Evolutionary conservation across 2,888 invertebrate species (phyloP).

Genomic region (Gonocerus acuteangulatus): DNA sequence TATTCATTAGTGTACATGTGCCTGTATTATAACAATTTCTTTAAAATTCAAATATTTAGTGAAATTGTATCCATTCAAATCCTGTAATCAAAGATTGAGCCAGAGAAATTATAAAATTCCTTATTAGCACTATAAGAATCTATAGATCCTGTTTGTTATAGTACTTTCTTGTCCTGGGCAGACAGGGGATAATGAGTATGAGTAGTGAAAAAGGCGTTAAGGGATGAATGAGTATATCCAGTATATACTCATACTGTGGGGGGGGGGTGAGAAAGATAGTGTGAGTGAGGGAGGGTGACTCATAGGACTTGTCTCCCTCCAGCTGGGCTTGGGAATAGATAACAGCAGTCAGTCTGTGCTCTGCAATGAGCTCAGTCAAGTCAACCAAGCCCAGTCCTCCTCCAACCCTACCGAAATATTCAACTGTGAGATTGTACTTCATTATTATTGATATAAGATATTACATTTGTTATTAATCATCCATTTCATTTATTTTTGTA

Average conservation of each 20-base stretch:
- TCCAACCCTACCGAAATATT: conserved; percentile 16
- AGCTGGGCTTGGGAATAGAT: neutral
- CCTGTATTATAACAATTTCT: too few relatives aligned
- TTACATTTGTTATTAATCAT: neutral
- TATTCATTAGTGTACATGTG: too few relatives aligned
- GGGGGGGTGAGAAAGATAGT: neutral
- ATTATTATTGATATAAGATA: neutral
- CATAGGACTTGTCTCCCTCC: too few relatives aligned
- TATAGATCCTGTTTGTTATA: too few relatives aligned
- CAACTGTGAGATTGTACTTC: conserved; percentile 1
- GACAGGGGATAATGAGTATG: too few relatives aligned
- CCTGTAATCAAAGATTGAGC: too few relatives aligned
- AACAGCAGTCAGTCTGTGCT: conserved; percentile 19
- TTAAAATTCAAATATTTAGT: too few relatives aligned
- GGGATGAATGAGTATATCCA: neutral
- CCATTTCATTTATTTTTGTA: neutral
- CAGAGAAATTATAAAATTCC: too few relatives aligned
- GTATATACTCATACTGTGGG: neutral
- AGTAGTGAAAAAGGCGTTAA: too few relatives aligned
- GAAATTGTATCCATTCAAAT: too few relatives aligned
- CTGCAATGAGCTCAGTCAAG: conserved; percentile 16
- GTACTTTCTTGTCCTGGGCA: too few relatives aligned
- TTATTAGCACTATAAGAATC: too few relatives aligned
- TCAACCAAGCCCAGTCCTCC: conserved; percentile 12
- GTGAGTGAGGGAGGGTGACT: neutral